phyloP scores from a whole-genome alignment of 1,140 invertebrate species.

The Phthorimaea operculella region DNA sequence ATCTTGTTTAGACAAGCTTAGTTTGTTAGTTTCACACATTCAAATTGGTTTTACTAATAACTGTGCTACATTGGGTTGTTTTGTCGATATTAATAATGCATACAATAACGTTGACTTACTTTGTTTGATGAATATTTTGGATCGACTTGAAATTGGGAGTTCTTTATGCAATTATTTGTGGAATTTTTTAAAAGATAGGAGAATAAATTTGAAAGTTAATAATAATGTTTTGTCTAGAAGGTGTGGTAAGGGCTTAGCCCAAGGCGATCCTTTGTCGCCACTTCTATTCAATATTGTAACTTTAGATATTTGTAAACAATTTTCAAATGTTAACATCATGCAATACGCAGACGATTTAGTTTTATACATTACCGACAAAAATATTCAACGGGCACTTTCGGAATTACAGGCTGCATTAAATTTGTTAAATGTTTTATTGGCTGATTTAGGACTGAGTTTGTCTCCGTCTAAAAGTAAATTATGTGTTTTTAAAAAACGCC shows the following conservation, averaged over 20 bases:
- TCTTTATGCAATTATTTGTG: conserved; percentile 12
- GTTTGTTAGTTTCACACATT: conserved; percentile 6
- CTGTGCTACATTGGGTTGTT: conserved; percentile 9
- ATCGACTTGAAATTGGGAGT: conserved; percentile 4
- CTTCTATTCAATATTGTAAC: neutral
- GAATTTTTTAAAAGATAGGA: conserved; percentile 10
- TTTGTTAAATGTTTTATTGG: neutral
- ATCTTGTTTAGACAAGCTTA: conserved; percentile 14
- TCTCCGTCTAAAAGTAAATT: conserved; percentile 3
- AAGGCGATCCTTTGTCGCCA: conserved; percentile 3
- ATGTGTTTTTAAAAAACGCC: neutral
- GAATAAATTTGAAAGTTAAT: conserved; percentile 5
- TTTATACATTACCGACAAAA: neutral
- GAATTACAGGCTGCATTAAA: neutral
- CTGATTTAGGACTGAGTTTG: neutral
- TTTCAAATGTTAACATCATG: neutral
- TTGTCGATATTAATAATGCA: conserved; percentile 20
- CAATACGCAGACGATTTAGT: conserved; percentile 6
- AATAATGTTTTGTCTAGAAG: neutral
- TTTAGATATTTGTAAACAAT: neutral
- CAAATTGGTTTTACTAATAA: conserved; percentile 11
- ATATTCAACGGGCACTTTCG: neutral
- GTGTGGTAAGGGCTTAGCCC: neutral
- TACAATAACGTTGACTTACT: conserved; percentile 18
- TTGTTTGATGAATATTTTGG: neutral